Evolutionary conservation across 2,888 invertebrate genomes (phyloP).

Genomic region (Petrolisthes cinctipes): DNA sequence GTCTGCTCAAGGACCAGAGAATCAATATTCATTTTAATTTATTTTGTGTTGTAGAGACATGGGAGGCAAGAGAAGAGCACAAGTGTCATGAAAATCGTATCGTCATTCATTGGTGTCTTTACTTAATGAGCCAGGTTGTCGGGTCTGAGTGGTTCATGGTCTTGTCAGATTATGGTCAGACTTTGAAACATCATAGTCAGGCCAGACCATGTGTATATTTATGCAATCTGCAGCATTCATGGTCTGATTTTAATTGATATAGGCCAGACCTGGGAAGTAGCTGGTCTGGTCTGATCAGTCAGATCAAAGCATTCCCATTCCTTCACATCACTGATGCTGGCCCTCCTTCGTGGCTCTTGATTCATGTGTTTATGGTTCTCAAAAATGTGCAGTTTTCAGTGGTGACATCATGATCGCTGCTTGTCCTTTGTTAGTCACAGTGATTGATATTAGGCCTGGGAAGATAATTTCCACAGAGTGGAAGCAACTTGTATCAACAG

Average conservation of each 20-base stretch:
- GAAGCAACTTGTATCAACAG: slow-evolving; percentile 45
- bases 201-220: too few species aligned
- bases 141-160: neutral
- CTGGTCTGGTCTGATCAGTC: neutral
- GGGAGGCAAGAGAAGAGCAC: slow-evolving; percentile 41
- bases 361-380: slow-evolving; percentile 19
- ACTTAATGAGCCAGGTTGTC: neutral
- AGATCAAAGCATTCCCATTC: slow-evolving; percentile 14
- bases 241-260: too few species aligned
- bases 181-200: too few species aligned
- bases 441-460: slow-evolving; percentile 26
- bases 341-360: slow-evolving; percentile 27
- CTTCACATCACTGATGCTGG: slow-evolving; percentile 28
- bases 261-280: too few species aligned
- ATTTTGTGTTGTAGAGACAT: slow-evolving; percentile 34
- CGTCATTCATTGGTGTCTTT: neutral
- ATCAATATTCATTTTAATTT: slow-evolving; percentile 22
- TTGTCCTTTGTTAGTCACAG: slow-evolving; percentile 43
- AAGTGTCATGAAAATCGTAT: slow-evolving; percentile 27
- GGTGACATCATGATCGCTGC: slow-evolving; percentile 39
- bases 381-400: slow-evolving; percentile 22
- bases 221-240: too few species aligned
- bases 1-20: slow-evolving; percentile 50
- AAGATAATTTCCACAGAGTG: slow-evolving; percentile 41
- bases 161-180: neutral